Conservation (phyloP, 2,888 invertebrate species). For the Drosophila basisetae region DNA sequence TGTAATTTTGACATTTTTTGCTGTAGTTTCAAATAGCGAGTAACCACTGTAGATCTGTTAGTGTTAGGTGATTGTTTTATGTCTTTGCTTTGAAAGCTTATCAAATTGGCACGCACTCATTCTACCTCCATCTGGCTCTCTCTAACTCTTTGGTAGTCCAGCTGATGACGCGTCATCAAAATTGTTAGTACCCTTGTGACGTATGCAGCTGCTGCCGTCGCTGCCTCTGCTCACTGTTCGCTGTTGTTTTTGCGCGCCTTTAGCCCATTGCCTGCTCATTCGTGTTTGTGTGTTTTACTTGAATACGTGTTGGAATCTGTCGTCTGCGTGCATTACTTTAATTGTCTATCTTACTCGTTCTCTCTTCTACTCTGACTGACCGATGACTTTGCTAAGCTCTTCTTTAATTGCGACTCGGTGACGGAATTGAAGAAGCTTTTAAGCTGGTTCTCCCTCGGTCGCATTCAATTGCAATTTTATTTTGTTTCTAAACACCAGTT, state of each 20-base stretch:
- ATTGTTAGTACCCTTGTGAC: slow-evolving; percentile 48
- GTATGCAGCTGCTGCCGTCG: slow-evolving; percentile 47
- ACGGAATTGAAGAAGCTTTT: slow-evolving; percentile 33
- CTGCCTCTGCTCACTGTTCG: slow-evolving; percentile 23
- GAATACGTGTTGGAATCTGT: slow-evolving; percentile 37
- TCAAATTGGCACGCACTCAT: slow-evolving; percentile 29
- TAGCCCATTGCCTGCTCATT: slow-evolving; percentile 26
- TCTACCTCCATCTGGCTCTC: not conserved
- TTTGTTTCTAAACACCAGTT: slow-evolving; percentile 36
- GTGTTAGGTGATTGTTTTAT: slow-evolving; percentile 7
- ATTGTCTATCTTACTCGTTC: slow-evolving; percentile 11
- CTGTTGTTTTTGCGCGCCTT: slow-evolving; percentile 45
- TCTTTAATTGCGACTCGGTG: slow-evolving; percentile 40
- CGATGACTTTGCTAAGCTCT: slow-evolving; percentile 24
- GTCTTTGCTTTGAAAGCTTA: slow-evolving; percentile 21
- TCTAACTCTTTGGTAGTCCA: slow-evolving; percentile 26
- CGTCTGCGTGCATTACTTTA: slow-evolving; percentile 30
- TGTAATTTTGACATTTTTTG: not conserved
- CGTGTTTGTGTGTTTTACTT: slow-evolving; percentile 26
- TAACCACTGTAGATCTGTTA: not conserved
- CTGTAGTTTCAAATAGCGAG: not conserved
- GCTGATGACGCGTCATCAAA: slow-evolving; percentile 61
- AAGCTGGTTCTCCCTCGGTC: slow-evolving; percentile 7
- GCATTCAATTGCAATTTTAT: slow-evolving; percentile 41
- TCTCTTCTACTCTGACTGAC: slow-evolving; percentile 3